Percentiles rank a stretch among this genome's conserved stretches.
phyloP scores from a whole-genome alignment of 2,113 vertebrate species.

The Montifringilla adamsi region DNA sequence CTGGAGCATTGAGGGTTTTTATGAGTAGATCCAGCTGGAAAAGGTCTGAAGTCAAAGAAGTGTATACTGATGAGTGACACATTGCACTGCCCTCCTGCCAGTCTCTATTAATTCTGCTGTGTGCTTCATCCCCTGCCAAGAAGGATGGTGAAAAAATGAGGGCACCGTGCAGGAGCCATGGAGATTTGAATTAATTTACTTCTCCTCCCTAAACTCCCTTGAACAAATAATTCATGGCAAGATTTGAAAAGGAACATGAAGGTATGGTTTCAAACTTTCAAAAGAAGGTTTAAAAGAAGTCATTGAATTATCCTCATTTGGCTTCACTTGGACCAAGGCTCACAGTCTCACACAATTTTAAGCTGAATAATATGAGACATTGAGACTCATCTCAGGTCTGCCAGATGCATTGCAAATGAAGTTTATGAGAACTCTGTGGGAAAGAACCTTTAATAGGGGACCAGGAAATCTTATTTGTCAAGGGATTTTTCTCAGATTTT shows the following conservation, averaged over 20 bases:
- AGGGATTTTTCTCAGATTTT: not conserved
- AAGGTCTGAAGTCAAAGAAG: conserved; percentile 26
- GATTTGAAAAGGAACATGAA: not conserved
- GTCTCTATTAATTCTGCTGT: not conserved
- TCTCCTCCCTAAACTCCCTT: not conserved
- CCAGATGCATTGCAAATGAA: not conserved
- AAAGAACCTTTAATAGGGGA: not conserved
- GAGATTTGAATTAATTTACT: conserved; percentile 23
- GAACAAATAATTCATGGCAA: conserved; percentile 17
- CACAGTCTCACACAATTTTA: not conserved
- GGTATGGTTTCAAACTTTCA: not conserved
- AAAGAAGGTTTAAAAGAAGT: not conserved
- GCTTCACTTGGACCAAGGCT: not conserved
- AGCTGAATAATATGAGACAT: not conserved
- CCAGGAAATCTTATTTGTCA: not conserved
- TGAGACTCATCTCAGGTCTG: not conserved
- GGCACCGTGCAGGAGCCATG: not conserved
- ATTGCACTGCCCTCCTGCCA: not conserved
- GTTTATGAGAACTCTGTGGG: not conserved
- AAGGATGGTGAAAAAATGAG: not conserved
- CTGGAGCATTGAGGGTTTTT: not conserved
- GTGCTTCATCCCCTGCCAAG: not conserved
- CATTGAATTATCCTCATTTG: not conserved
- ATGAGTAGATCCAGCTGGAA: conserved; percentile 9
- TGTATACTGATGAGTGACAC: not conserved